Evolutionary conservation across 1,140 invertebrate genomes (phyloP).

Genomic region (Parapsyche elsis): DNA sequence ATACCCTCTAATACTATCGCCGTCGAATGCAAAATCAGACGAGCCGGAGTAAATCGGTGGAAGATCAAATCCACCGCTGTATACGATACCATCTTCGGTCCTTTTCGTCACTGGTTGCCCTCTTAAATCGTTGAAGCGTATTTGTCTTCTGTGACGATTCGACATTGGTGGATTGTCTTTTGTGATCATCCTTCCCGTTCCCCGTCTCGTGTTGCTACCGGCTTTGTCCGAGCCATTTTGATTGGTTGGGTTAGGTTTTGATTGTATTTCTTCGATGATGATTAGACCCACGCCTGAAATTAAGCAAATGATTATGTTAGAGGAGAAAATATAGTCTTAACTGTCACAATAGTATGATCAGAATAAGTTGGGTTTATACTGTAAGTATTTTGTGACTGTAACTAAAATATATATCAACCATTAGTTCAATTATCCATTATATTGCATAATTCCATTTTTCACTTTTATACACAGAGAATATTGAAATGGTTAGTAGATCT

Average conservation of each 20-base stretch:
- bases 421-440: no score
- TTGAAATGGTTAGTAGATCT: no score
- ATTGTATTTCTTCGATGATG: not conserved
- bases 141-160: conserved; percentile 5
- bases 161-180: not conserved
- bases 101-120: not conserved
- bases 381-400: no score
- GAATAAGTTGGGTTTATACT: no score
- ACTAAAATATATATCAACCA: no score
- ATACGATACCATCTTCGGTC: not conserved
- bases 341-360: no score
- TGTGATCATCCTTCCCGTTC: not conserved
- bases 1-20: not conserved
- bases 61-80: not conserved
- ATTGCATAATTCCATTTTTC: no score
- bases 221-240: not conserved
- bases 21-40: conserved; percentile 22
- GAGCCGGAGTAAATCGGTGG: not conserved
- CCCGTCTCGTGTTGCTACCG: not conserved
- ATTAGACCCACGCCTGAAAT: not conserved
- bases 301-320: no score
- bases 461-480: no score
- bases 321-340: no score
- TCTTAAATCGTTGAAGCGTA: not conserved
- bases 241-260: not conserved